phyloP scores from a whole-genome alignment of 2,797 vertebrate species.

The Salmo trutta region DNA sequence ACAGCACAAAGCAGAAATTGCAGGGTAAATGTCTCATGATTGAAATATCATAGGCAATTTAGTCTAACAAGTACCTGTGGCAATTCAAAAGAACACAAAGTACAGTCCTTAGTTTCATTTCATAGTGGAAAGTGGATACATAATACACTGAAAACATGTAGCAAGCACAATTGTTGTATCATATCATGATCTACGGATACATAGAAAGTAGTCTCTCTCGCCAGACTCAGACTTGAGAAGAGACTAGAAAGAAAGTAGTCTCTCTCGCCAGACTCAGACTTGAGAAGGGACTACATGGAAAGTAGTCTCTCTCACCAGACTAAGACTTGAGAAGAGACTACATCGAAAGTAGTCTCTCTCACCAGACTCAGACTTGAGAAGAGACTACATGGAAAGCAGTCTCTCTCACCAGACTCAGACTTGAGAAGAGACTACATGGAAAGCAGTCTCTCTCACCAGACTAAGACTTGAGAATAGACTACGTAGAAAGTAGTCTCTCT shows the following conservation, averaged over 20 bases:
- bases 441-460: too few relatives aligned
- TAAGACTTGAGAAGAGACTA: too few relatives aligned
- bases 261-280: background rate
- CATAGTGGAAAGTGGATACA: background rate
- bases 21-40: background rate
- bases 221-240: too few relatives aligned
- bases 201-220: background rate
- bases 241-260: too few relatives aligned
- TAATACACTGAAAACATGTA: background rate
- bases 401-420: too few relatives aligned
- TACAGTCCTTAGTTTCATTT: background rate
- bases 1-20: conserved; percentile 14
- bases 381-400: too few relatives aligned
- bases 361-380: too few relatives aligned
- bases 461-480: too few relatives aligned
- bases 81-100: background rate
- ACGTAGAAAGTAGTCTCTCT: too few relatives aligned
- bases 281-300: background rate
- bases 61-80: conserved; percentile 20
- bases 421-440: too few relatives aligned
- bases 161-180: background rate
- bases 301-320: too few relatives aligned
- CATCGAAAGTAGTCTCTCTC: too few relatives aligned
- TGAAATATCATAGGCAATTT: conserved; percentile 19
- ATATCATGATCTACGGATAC: background rate